These are phyloP conservation scores for Thamnophis elegans DNA, from an alignment of 2,797 vertebrate genomes.

Conservation along the genomic window DNA sequence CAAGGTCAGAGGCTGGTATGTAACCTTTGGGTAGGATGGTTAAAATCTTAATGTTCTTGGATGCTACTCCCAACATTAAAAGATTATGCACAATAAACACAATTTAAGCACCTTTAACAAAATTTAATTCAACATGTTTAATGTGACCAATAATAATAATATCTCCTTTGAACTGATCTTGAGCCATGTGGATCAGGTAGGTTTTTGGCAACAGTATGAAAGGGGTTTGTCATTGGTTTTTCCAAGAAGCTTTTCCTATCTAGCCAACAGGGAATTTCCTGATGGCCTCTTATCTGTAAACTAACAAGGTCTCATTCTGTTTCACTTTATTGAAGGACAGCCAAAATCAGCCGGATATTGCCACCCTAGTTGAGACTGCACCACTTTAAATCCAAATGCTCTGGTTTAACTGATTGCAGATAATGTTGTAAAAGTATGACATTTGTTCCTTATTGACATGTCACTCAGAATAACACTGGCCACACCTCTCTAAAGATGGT, in stretches of 20 bases:
- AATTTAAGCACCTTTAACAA: neutral
- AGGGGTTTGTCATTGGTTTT: neutral
- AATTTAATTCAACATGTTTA: conserved; percentile 9
- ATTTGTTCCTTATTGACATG: conserved; percentile 41
- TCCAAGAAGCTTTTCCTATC: neutral
- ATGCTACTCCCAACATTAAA: neutral
- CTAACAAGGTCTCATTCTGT: neutral
- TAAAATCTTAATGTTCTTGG: neutral
- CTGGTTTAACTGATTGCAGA: conserved; percentile 21
- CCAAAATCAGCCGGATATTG: neutral
- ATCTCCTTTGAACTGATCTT: neutral
- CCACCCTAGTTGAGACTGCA: neutral
- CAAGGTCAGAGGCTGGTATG: neutral
- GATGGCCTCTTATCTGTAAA: neutral
- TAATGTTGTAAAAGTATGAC: conserved; percentile 28
- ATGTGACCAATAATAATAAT: neutral
- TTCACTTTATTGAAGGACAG: neutral
- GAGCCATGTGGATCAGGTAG: neutral
- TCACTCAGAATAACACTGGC: conserved; percentile 15
- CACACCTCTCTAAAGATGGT: neutral
- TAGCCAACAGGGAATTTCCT: neutral
- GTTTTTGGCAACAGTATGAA: neutral
- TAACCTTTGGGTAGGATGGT: neutral
- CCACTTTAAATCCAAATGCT: conserved; percentile 6
- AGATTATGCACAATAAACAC: neutral